These are phyloP conservation scores for Mimas tiliae DNA, from an alignment of 2,888 invertebrate species.

Conservation along the genomic window DNA sequence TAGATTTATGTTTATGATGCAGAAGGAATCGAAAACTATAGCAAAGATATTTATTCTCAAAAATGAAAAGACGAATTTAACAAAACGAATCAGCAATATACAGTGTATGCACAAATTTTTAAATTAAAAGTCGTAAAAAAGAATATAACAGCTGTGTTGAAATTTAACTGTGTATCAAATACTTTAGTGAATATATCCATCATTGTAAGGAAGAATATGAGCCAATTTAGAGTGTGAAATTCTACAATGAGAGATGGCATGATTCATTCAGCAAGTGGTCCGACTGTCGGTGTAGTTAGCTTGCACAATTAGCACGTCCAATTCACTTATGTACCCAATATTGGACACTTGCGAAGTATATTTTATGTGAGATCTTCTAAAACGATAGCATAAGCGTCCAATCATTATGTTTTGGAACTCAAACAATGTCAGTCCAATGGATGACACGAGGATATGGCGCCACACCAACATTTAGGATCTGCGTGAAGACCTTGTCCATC, in stretches of 20 bases:
- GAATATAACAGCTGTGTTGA: not conserved
- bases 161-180: not conserved
- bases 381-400: no score
- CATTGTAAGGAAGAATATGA: constrained; percentile 2
- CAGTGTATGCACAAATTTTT: not conserved
- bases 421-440: no score
- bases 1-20: no score
- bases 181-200: not conserved
- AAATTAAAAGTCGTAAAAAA: not conserved
- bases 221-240: constrained; percentile 22
- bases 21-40: no score
- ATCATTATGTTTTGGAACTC: not conserved
- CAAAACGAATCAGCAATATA: no score
- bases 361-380: not conserved
- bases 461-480: no score
- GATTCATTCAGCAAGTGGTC: constrained; percentile 33
- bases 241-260: constrained; percentile 30
- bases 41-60: no score
- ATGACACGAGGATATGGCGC: no score
- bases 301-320: constrained; percentile 46
- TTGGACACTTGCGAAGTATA: constrained; percentile 1
- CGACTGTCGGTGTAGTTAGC: constrained; percentile 37
- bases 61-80: no score
- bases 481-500: no score
- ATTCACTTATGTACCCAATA: constrained; percentile 34